Conservation (phyloP, 1,140 invertebrate genomes). For the Polypedilum vanderplanki region DNA sequence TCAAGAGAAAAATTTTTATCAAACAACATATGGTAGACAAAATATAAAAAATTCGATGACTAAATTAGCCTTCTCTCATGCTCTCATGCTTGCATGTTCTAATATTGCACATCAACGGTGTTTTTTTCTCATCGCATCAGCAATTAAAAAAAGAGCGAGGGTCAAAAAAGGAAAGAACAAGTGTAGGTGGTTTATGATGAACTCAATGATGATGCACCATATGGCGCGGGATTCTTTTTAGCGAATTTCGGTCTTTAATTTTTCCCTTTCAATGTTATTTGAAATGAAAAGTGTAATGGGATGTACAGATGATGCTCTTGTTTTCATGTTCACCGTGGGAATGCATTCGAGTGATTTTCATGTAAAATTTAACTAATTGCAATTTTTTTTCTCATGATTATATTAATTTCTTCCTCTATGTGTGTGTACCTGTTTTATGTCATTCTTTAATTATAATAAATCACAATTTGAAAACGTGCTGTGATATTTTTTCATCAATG, state of each 20-base stretch:
- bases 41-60: no score
- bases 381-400: no score
- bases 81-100: no score
- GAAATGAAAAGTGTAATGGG: background rate
- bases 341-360: background rate
- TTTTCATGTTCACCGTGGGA: background rate
- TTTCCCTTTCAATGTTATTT: constrained; percentile 10
- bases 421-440: no score
- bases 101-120: background rate
- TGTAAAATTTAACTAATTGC: background rate
- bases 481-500: background rate
- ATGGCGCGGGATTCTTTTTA: background rate
- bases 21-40: no score
- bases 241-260: background rate
- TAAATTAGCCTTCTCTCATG: no score
- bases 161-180: background rate
- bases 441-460: constrained; percentile 7
- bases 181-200: background rate
- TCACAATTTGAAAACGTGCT: background rate
- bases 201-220: background rate
- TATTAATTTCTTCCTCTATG: no score
- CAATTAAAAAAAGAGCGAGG: background rate
- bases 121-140: background rate
- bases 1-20: background rate
- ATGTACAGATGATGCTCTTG: background rate